Percentiles rank a stretch among this genome's conserved stretches.
Evolutionary conservation across 2,797 vertebrate species (phyloP).

Genomic region (Parauchenoglanis ngamensis): DNA sequence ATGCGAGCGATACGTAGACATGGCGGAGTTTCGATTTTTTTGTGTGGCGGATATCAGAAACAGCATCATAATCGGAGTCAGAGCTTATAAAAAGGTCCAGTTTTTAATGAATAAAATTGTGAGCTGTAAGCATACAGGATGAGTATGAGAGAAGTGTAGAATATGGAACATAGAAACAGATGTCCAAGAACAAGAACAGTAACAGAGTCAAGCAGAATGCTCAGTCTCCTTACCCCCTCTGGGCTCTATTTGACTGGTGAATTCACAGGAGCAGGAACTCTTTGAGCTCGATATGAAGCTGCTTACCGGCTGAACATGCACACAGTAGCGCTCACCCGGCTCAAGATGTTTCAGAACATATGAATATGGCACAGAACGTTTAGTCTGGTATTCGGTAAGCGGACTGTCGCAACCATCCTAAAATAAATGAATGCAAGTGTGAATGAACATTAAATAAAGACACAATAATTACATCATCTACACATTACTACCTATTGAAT

Average conservation of each 20-base stretch:
- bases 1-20: neutral
- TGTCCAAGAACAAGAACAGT: neutral
- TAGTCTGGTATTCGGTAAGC: neutral
- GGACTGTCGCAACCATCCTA: neutral
- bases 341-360: slow-evolving; percentile 46
- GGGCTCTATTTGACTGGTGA: slow-evolving; percentile 51
- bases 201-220: no score
- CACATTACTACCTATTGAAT: no score
- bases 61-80: no score
- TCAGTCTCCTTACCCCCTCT: slow-evolving; percentile 57
- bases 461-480: neutral
- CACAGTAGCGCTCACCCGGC: slow-evolving; percentile 61
- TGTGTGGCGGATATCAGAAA: no score
- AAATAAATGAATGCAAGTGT: neutral
- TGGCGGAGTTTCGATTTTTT: neutral
- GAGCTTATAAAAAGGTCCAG: neutral
- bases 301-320: neutral
- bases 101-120: neutral
- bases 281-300: rapidly evolving
- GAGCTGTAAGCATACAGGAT: neutral
- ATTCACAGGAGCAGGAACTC: slow-evolving; percentile 55
- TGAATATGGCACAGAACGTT: rapidly evolving
- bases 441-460: neutral
- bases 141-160: neutral
- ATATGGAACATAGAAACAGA: neutral